Evolutionary conservation across 2,888 invertebrate genomes (phyloP), one percentile per base, ranked within the genome.

Genomic region (Orthosia gracilis): DNA sequence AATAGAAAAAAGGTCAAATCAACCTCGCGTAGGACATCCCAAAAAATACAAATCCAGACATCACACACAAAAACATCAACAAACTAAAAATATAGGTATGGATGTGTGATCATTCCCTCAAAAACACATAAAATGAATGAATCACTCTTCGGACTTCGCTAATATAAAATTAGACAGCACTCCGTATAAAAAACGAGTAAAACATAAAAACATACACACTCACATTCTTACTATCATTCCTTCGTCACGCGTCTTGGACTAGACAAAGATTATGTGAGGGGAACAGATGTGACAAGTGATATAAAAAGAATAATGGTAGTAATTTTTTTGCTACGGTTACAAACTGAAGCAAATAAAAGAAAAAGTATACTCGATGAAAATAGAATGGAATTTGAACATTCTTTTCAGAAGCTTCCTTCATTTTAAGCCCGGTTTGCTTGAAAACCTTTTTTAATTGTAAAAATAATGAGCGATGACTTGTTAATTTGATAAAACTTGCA

Each of bases 151-250:
- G 69, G 62, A 52, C 61, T 62, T 72, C 71, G 79, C 85, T 83
- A 85, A 87, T 87, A 89, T 86, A 90, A 89, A 90, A 90, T 89
- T 88, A 90, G 88, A 88, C 72, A 73, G 69, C 80, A 80, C 82
- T 85, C 81, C 76, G 85, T 87, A 87, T 87, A 88, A 90, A 89
- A 89, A 85, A 85, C 81, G 82, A 85, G 76, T 81, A 83, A 85
- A 87, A 88, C 84, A 83, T 26, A 63, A 62, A 59, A 73, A 78
- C 80, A 72, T 50, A 81, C 80, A 85, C 84, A 84, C 84, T 85
- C 84, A 85, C 87, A 87, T 86, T 86, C 87, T 68, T 70, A 85
- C 88, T 87, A 89, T 90, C 87, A 87, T 87, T 87, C 84, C 87
- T 78, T 88, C 89, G 92, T 89, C 91, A 91, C 89, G 91, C 79